These are phyloP conservation scores for Drosophila planitibia DNA, from an alignment of 2,888 invertebrate genomes.

Conservation along the genomic window DNA sequence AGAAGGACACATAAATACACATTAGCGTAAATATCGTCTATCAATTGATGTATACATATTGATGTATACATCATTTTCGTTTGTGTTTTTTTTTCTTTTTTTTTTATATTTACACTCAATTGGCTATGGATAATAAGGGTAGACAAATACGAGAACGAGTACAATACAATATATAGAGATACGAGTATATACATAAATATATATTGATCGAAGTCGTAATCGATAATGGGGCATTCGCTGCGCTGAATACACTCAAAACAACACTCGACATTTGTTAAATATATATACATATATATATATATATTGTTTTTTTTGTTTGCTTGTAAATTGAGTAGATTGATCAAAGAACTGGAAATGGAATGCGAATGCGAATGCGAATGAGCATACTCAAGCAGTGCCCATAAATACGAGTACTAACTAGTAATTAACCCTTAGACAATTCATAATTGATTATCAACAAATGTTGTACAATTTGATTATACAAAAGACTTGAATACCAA, in stretches of 20 bases:
- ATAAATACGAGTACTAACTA: constrained; percentile 20
- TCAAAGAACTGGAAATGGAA: background rate
- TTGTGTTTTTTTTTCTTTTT: background rate
- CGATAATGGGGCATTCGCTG: constrained; percentile 13
- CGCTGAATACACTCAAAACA: constrained; percentile 18
- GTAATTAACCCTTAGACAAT: constrained; percentile 43
- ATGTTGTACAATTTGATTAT: constrained; percentile 57
- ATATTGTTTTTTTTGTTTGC: background rate
- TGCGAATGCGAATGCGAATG: constrained; percentile 5
- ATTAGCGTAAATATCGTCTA: constrained; percentile 32
- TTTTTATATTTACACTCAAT: constrained; percentile 44
- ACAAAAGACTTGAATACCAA: constrained; percentile 44
- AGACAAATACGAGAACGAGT: constrained; percentile 36
- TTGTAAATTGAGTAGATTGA: constrained; percentile 1
- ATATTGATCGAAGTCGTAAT: constrained; percentile 26
- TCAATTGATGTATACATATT: constrained; percentile 19
- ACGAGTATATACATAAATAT: constrained; percentile 33
- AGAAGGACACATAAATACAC: constrained; percentile 31
- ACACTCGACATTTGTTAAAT: background rate
- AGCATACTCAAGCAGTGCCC: constrained; percentile 16
- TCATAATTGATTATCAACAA: constrained; percentile 51
- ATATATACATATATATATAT: background rate
- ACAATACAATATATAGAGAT: constrained; percentile 32
- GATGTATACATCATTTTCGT: background rate
- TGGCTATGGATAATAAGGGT: constrained; percentile 42